Evolutionary conservation across 1,140 invertebrate species (phyloP), one percentile per base, ranked within the genome.

Genomic region (Drosophila saltans): DNA sequence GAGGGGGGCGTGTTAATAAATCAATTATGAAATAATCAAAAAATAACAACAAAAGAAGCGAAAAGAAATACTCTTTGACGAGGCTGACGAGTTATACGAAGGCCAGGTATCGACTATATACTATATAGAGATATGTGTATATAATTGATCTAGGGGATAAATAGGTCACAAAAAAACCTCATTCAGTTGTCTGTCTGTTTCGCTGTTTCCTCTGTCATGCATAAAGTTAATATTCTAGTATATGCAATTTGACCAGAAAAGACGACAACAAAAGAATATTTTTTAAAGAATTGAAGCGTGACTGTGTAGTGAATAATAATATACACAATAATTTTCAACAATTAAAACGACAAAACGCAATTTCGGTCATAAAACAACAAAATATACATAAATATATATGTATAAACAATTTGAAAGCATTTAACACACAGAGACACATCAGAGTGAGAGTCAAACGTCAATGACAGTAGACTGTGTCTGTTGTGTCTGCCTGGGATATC

Each of bases 401-500:
- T 71, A 11, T 21, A 10, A 26, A 63, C 39, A 63, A 48, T 64
- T 76, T 59, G 1, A 62, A 76, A 45, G 64, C 73, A 69, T 72
- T 69, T 39, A 33, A 59, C 41, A 21, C 66, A 58, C 57, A 69
- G 16, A 30, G 2, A 30, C 28, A 30, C 28, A 30, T 30, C 28
- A 30, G 28, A 36, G 39, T 33, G 41, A 56, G 58, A 78, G 82
- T 75, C 77, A 84, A 80, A 66, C 66, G 78, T 85, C 82, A 81
- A 81, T 81, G 82, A 75, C 81, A 84, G 65, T 59, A 57, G 70
- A 2, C 45, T 24, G 40, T 69, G 61, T 65, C 56, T 60, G 57
- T 6, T 36, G 43, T 45, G 58, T 62, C 48, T 62, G 70, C 39
- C 16, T 69, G 48, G 16, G 33, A 62, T 45, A 57, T 56, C 45